Evolutionary conservation across 2,797 vertebrate genomes (phyloP).

Genomic region (Allobates femoralis): DNA sequence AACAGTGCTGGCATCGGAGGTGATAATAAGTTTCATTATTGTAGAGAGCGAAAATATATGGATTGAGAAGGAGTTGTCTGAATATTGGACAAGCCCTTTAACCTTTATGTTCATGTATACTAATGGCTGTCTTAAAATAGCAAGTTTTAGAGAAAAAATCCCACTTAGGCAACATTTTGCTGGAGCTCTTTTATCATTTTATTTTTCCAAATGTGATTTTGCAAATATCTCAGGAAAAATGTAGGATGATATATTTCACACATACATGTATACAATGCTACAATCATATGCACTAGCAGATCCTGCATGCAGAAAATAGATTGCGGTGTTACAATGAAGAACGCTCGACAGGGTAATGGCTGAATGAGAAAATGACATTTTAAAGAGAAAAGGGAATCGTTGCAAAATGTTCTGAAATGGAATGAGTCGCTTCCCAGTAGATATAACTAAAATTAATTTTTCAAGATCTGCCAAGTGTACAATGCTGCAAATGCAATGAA

Average conservation of each 20-base stretch:
- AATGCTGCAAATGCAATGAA: constrained; percentile 63
- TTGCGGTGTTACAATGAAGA: background rate
- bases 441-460: constrained; percentile 63
- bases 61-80: no score
- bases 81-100: no score
- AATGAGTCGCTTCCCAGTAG: constrained; percentile 58
- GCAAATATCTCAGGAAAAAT: no score
- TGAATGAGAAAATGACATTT: constrained; percentile 34
- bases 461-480: constrained; percentile 63
- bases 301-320: background rate
- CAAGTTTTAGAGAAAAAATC: no score
- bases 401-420: constrained; percentile 59
- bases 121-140: no score
- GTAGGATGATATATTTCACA: background rate
- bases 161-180: no score
- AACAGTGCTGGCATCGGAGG: no score
- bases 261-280: background rate
- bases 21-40: no score
- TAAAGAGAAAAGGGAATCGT: constrained; percentile 41
- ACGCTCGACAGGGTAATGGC: constrained; percentile 3
- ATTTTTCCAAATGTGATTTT: no score
- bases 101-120: no score
- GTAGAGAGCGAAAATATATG: no score
- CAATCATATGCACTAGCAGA: background rate
- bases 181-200: no score